phyloP scores from a whole-genome alignment of 2,113 vertebrate genomes.

The Oenanthe melanoleuca region DNA sequence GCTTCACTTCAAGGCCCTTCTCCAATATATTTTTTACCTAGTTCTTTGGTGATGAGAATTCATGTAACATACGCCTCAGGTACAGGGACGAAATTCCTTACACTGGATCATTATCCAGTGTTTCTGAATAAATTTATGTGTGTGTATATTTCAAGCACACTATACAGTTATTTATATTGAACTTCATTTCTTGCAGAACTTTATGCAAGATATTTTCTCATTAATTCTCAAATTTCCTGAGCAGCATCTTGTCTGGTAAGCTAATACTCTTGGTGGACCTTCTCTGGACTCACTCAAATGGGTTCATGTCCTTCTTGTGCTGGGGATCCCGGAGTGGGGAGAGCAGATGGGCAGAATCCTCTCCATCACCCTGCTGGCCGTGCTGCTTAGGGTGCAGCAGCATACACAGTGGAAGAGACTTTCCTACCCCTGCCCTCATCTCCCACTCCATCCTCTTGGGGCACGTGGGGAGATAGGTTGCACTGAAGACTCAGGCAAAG shows the following conservation, averaged over 20 bases:
- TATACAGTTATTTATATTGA: background rate
- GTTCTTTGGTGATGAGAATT: background rate
- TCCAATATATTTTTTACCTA: background rate
- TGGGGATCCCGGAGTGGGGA: background rate
- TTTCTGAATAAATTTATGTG: background rate
- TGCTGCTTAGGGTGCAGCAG: background rate
- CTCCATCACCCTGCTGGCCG: background rate
- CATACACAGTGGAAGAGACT: background rate
- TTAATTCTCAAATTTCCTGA: background rate
- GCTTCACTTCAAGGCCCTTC: background rate
- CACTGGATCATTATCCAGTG: background rate
- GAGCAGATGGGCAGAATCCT: background rate
- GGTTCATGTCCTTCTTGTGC: background rate
- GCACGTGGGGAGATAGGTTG: background rate
- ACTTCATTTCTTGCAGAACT: background rate
- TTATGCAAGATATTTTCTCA: background rate
- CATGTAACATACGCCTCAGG: accelerated
- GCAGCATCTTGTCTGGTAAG: background rate
- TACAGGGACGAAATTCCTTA: background rate
- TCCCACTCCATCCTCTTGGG: background rate
- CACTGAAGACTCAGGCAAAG: background rate
- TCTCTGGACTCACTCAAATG: accelerated
- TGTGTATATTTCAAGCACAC: background rate
- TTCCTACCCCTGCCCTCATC: background rate
- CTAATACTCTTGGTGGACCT: background rate